phyloP scores from a whole-genome alignment of 2,797 vertebrate species.

The Sibirionetta formosa region DNA sequence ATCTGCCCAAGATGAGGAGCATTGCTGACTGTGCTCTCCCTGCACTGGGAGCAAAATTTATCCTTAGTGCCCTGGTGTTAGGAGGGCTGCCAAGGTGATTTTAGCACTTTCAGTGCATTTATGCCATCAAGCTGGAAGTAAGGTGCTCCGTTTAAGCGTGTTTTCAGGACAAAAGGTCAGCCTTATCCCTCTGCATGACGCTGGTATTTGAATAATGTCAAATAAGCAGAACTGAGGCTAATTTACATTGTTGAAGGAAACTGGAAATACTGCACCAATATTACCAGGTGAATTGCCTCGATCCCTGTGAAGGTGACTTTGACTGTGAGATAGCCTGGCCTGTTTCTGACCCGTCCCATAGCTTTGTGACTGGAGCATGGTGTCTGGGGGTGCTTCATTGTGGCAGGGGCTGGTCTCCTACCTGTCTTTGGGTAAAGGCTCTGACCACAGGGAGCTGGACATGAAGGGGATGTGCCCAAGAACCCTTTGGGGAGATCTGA shows the following conservation, averaged over 20 bases:
- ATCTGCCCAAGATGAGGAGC: neutral
- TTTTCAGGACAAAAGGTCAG: neutral
- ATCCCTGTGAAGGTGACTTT: neutral
- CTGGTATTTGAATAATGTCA: neutral
- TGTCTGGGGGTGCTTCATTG: neutral
- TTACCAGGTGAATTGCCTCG: neutral
- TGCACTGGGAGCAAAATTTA: neutral
- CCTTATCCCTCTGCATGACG: neutral
- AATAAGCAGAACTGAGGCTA: neutral
- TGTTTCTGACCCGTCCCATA: neutral
- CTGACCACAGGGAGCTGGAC: neutral
- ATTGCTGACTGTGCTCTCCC: neutral
- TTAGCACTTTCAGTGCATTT: neutral
- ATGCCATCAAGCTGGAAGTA: neutral
- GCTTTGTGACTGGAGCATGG: accelerated
- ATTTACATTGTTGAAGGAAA: neutral
- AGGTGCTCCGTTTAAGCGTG: neutral
- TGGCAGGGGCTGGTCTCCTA: neutral
- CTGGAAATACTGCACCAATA: neutral
- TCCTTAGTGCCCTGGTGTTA: neutral
- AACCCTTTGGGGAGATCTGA: neutral
- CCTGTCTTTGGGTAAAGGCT: neutral
- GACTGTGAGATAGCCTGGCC: neutral
- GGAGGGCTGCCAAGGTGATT: neutral
- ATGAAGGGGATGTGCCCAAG: neutral